Conservation (phyloP, 2,888 invertebrate species). For the Drosophila cyrtoloma region DNA sequence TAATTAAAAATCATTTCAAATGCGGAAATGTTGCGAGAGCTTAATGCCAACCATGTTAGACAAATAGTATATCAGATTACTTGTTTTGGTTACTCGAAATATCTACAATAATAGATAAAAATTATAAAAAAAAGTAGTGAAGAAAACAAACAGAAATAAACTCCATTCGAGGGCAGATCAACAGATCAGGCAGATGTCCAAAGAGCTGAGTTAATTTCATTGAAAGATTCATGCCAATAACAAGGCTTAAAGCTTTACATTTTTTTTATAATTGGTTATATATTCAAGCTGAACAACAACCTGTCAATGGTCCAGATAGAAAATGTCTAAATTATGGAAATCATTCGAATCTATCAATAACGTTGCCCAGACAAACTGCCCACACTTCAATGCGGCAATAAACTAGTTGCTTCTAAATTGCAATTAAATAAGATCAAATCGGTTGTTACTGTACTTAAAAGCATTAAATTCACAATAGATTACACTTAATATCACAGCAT, state of each 20-base stretch:
- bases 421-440: constrained; percentile 29
- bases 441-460: constrained; percentile 24
- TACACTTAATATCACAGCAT: constrained; percentile 15
- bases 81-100: constrained; percentile 45
- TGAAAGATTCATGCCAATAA: constrained; percentile 2
- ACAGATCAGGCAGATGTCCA: constrained; percentile 34
- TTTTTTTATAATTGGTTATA: background rate
- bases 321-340: background rate
- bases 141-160: constrained; percentile 27
- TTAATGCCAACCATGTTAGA: constrained; percentile 77
- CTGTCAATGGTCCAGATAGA: background rate
- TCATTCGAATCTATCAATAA: constrained; percentile 16
- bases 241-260: background rate
- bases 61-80: constrained; percentile 78
- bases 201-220: constrained; percentile 3
- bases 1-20: constrained; percentile 78
- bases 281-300: background rate
- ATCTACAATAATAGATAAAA: constrained; percentile 9
- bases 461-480: constrained; percentile 33
- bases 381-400: constrained; percentile 3
- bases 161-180: constrained; percentile 31
- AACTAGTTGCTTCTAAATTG: background rate
- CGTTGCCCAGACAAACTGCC: constrained; percentile 11
- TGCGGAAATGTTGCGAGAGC: constrained; percentile 76
- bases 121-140: constrained; percentile 9